phyloP scores from a whole-genome alignment of 1,140 invertebrate species.

The Sinonovacula constricta region DNA sequence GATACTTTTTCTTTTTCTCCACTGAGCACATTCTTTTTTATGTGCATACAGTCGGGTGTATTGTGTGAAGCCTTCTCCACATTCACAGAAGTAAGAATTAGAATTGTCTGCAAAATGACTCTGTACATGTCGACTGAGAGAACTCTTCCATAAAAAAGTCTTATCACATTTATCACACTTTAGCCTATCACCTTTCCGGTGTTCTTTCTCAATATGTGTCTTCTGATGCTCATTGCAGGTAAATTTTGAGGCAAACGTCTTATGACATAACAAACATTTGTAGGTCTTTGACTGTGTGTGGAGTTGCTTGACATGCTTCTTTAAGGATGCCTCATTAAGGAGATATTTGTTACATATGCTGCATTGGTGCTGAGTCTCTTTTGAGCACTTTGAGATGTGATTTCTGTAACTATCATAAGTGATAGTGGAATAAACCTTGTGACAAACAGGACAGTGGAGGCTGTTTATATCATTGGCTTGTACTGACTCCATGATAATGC shows the following conservation, averaged over 20 bases:
- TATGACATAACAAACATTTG: background rate
- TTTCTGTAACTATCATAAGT: no score
- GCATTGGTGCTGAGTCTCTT: background rate
- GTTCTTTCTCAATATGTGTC: background rate
- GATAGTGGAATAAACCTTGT: no score
- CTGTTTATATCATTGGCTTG: no score
- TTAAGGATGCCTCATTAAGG: background rate
- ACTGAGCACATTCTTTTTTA: no score
- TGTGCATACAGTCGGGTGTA: background rate
- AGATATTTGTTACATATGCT: background rate
- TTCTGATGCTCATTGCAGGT: background rate
- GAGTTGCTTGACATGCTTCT: background rate
- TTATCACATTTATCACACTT: background rate
- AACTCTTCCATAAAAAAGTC: background rate
- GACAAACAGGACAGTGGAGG: no score
- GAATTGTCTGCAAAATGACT: background rate
- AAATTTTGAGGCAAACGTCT: background rate
- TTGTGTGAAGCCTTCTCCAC: background rate
- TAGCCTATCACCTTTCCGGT: background rate
- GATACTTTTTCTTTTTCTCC: no score
- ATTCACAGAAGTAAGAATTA: background rate
- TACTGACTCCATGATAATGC: no score
- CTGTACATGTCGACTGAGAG: background rate
- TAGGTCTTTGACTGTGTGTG: background rate
- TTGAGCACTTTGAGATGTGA: background rate